These are phyloP conservation scores for Notothenia coriiceps DNA, from an alignment of 2,113 vertebrate genomes.

Conservation along the genomic window DNA sequence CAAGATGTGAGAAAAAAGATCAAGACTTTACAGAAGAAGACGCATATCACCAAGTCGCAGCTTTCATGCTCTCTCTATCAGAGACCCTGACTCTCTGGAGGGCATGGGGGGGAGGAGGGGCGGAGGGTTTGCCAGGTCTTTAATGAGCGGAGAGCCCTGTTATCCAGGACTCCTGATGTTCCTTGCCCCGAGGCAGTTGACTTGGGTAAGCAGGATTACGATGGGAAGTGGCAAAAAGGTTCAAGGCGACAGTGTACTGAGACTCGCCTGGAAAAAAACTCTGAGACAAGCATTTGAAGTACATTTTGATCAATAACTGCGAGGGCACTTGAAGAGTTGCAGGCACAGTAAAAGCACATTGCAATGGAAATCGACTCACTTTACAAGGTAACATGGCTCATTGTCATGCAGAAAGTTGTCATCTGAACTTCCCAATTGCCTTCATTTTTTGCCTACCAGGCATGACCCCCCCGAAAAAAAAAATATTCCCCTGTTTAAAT, in stretches of 20 bases:
- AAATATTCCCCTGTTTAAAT: too few species aligned
- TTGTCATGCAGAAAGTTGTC: too few species aligned
- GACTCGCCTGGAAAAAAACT: not conserved
- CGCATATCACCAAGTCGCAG: slow-evolving; percentile 38
- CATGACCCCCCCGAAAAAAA: too few species aligned
- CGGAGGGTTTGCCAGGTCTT: slow-evolving; percentile 25
- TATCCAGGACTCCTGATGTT: slow-evolving; percentile 53
- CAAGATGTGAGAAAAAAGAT: slow-evolving; percentile 18
- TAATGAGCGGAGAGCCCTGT: slow-evolving; percentile 56
- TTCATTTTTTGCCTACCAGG: too few species aligned
- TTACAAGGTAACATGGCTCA: too few species aligned
- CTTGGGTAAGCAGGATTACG: not conserved
- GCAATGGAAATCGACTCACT: too few species aligned
- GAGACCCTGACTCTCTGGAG: slow-evolving; percentile 20
- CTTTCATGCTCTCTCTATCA: slow-evolving; percentile 26
- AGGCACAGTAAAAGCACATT: too few species aligned
- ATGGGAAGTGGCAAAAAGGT: not conserved
- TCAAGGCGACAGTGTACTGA: not conserved
- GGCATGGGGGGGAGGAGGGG: not conserved
- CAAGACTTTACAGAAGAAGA: slow-evolving; percentile 5
- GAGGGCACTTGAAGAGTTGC: too few species aligned
- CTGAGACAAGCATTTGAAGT: not conserved
- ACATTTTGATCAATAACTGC: not conserved
- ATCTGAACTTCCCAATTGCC: too few species aligned
- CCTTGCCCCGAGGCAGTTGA: slow-evolving; percentile 26